Conservation (phyloP, 2,113 vertebrate genomes). For the Cinclus cinclus region DNA sequence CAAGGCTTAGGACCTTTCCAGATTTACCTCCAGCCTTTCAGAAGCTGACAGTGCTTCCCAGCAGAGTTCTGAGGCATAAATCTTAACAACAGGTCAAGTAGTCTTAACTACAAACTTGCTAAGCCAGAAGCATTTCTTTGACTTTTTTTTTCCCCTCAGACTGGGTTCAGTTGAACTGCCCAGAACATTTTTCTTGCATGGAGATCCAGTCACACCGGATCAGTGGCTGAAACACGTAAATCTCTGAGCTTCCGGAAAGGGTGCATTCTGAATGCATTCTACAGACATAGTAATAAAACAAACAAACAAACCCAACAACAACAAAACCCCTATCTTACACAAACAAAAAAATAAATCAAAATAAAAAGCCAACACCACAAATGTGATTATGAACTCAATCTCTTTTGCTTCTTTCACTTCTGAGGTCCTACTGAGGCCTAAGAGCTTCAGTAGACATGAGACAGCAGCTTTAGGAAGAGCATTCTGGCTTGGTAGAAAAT, state of each 20-base stretch:
- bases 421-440: neutral
- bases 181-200: neutral
- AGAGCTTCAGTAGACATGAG: neutral
- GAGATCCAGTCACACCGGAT: neutral
- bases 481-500: neutral
- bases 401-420: neutral
- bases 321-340: neutral
- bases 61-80: neutral
- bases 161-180: neutral
- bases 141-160: too few relatives aligned
- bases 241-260: neutral
- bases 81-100: neutral
- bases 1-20: neutral
- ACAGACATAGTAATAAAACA: neutral
- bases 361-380: neutral
- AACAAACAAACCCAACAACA: neutral
- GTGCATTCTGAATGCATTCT: neutral
- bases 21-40: neutral
- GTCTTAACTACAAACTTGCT: neutral
- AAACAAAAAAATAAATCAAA: neutral
- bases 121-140: neutral
- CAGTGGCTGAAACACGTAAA: neutral
- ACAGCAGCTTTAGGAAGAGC: neutral
- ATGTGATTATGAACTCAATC: neutral
- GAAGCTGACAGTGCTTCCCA: neutral